Evolutionary conservation across 2,113 vertebrate species (phyloP).

Genomic region (Anolis carolinensis): DNA sequence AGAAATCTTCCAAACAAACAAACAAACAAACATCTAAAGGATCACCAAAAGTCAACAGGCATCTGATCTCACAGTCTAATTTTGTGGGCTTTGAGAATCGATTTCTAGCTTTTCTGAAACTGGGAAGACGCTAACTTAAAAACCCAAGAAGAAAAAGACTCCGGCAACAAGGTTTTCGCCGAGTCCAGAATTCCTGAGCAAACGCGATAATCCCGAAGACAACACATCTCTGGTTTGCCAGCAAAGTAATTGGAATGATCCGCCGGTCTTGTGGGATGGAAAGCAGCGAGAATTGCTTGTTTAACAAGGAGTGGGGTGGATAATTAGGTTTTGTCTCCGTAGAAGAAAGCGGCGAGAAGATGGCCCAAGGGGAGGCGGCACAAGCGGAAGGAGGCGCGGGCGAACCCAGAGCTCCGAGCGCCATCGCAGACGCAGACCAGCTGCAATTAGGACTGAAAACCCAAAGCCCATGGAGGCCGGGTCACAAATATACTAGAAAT

Average conservation of each 20-base stretch:
- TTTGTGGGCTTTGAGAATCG: too few species aligned
- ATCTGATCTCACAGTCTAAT: neutral
- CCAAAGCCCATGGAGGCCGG: too few species aligned
- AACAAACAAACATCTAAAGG: too few species aligned
- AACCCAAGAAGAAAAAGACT: neutral
- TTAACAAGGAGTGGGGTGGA: neutral
- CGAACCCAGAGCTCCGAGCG: too few species aligned
- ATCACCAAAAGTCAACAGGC: too few species aligned
- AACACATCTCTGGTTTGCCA: neutral
- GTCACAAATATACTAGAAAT: neutral
- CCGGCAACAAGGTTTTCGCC: neutral
- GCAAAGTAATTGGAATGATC: neutral
- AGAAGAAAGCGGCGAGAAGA: neutral
- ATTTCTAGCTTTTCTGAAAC: neutral
- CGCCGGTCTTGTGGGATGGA: neutral
- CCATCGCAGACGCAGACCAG: too few species aligned
- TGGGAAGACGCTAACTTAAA: neutral
- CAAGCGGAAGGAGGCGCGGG: neutral
- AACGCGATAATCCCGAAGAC: slow-evolving; percentile 1
- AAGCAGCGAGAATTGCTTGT: neutral
- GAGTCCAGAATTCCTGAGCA: neutral
- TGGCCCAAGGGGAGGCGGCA: neutral
- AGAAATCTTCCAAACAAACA: too few species aligned
- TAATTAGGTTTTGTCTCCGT: slow-evolving; percentile 17
- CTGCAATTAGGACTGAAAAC: neutral